Conservation (phyloP, 2,113 vertebrate genomes). For the Bufo bufo region DNA sequence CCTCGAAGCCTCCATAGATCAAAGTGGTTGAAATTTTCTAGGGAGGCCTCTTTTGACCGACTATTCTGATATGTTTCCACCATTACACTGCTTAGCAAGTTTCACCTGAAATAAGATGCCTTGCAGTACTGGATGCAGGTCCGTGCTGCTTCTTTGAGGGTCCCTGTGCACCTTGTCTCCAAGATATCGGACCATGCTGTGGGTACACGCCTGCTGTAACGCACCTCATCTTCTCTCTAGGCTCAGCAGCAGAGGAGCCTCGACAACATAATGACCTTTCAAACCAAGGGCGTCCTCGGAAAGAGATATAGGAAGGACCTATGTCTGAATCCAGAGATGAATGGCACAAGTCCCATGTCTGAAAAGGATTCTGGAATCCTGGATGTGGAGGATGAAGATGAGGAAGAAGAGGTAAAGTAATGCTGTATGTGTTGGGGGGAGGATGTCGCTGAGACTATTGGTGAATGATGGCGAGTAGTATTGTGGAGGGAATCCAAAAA, state of each 20-base stretch:
- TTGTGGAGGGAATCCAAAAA: no score
- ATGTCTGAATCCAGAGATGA: slow-evolving; percentile 69
- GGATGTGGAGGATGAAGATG: slow-evolving; percentile 92
- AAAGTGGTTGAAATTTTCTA: no score
- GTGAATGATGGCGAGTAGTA: background rate
- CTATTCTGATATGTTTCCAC: no score
- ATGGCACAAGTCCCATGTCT: slow-evolving; percentile 81
- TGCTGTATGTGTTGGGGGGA: background rate
- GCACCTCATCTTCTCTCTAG: slow-evolving; percentile 67
- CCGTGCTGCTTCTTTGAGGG: no score
- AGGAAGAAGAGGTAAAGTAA: slow-evolving; percentile 83
- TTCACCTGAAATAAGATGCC: no score
- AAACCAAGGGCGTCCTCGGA: slow-evolving; percentile 76
- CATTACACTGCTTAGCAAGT: no score
- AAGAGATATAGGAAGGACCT: slow-evolving; percentile 78
- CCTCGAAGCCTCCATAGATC: no score
- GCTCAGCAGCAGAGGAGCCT: slow-evolving; percentile 89
- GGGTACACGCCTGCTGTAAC: no score
- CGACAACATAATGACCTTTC: slow-evolving; percentile 82
- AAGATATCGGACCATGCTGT: no score
- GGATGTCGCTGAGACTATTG: background rate
- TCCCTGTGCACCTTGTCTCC: no score
- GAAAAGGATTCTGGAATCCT: slow-evolving; percentile 92
- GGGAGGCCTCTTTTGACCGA: no score
- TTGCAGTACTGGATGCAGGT: no score